Evolutionary conservation across 2,113 vertebrate species (phyloP), one percentile per base, ranked within the genome.

Genomic region (Macrotis lagotis): DNA sequence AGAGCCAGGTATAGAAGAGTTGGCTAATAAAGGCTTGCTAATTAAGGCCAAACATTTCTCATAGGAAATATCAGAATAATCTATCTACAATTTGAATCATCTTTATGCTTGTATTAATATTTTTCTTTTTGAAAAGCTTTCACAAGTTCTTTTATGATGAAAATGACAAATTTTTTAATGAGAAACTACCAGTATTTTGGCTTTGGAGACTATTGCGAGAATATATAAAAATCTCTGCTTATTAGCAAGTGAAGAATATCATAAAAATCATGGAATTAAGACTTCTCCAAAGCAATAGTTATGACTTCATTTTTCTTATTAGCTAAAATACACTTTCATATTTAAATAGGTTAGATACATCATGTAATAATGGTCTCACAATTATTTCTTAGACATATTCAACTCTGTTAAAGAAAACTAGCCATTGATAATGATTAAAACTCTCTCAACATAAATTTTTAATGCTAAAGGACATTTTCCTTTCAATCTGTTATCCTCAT

Each of bases 61-160:
- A 74, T n/a, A 74, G 59, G 3, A 4, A 74, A n/a, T 12, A 19
- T n/a, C 31, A 74, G 37, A 74, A 37, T n/a, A n/a, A n/a, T n/a
- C n/a, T n/a, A n/a, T n/a, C n/a, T n/a, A n/a, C n/a, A n/a, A 50
- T 88, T 96, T 95, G 50, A 95, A 90, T 93, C 93, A 94, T 97
- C 53, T 94, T 97, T 91, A 94, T 55, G 55, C 50, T 90, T 37
- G 66, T 94, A 95, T 93, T 94, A 91, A 93, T 95, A 37, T 44
- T 83, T 83, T 83, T 66, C 31, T 44, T 24, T 96, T 37, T 94
- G 94, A 95, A 97, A 95, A 92, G 55, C 91, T 66, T 92, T 97
- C 96, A 95, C 97, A 96, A 92, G 44, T 93, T 90, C 89, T 31
- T 96, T 97, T 96, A 97, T 97, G 89, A 97, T 89, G 93, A 48